A percentile compares a stretch with the other conserved stretches of the same genome.
Evolutionary conservation across 2,113 vertebrate species (phyloP).

Genomic region (Mastomys coucha): DNA sequence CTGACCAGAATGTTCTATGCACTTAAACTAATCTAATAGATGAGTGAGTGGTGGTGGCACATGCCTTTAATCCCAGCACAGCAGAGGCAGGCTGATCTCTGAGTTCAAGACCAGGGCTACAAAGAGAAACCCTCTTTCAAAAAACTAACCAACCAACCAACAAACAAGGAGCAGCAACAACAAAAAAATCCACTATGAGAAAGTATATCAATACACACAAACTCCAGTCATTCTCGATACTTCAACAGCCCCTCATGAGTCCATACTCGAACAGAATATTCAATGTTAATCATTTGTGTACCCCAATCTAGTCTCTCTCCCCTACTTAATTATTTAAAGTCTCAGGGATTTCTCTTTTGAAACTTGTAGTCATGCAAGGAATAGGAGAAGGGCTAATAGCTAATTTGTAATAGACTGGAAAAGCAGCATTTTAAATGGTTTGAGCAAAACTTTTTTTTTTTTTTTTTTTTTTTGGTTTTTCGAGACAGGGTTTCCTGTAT

Average conservation of each 20-base stretch:
- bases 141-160: not conserved
- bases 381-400: not conserved
- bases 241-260: slow-evolving; percentile 23
- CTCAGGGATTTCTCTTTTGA: slow-evolving; percentile 18
- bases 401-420: not conserved
- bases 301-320: not conserved
- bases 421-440: slow-evolving; percentile 50
- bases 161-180: not conserved
- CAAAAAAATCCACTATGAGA: not conserved
- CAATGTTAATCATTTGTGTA: not conserved
- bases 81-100: not conserved
- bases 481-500: no score
- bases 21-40: not conserved
- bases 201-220: slow-evolving; percentile 2
- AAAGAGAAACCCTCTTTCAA: not conserved
- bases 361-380: slow-evolving; percentile 25
- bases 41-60: not conserved
- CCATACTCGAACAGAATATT: slow-evolving; percentile 22
- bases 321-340: slow-evolving; percentile 51
- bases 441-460: not conserved
- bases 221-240: slow-evolving; percentile 33
- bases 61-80: not conserved
- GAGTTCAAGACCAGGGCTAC: not conserved
- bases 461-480: no score
- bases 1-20: slow-evolving; percentile 14